phyloP scores from a whole-genome alignment of 2,888 invertebrate genomes.

The Lymantria dispar region DNA sequence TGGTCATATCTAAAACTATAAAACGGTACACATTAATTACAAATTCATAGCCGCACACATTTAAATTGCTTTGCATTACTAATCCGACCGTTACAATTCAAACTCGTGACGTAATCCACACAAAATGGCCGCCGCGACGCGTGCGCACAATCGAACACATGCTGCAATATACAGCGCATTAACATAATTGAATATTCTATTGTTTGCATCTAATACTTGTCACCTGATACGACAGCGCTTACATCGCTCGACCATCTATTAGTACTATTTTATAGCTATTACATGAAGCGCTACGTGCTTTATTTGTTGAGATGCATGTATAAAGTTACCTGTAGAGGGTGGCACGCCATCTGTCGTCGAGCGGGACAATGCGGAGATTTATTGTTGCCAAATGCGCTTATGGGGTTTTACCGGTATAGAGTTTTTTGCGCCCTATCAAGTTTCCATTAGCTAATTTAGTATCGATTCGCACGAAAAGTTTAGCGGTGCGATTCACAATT shows the following conservation, averaged over 20 bases:
- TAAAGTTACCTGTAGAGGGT: slow-evolving; percentile 71
- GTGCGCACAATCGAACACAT: slow-evolving; percentile 64
- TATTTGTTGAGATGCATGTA: slow-evolving; percentile 35
- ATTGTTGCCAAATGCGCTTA: slow-evolving; percentile 73
- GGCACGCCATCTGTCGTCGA: slow-evolving; percentile 70
- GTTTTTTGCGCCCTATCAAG: slow-evolving; percentile 78
- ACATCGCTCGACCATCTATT: slow-evolving; percentile 15
- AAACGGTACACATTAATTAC: slow-evolving; percentile 13
- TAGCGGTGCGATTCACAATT: slow-evolving; percentile 58
- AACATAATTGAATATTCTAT: slow-evolving; percentile 72
- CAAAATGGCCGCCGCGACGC: slow-evolving; percentile 51
- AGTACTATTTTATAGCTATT: neutral
- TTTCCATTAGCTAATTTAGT: slow-evolving; percentile 81
- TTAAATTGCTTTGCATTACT: slow-evolving; percentile 28
- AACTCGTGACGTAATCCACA: slow-evolving; percentile 52
- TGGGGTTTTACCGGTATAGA: slow-evolving; percentile 62
- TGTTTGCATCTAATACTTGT: slow-evolving; percentile 70
- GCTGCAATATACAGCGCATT: slow-evolving; percentile 48
- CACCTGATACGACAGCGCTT: slow-evolving; percentile 45
- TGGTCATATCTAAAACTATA: slow-evolving; percentile 13
- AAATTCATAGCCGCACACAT: slow-evolving; percentile 22
- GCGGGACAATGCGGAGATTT: slow-evolving; percentile 69
- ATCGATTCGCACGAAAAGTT: slow-evolving; percentile 66
- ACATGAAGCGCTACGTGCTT: slow-evolving; percentile 38
- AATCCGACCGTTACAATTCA: slow-evolving; percentile 57